Evolutionary conservation across 2,113 vertebrate species (phyloP).

Genomic region (Zootoca vivipara): DNA sequence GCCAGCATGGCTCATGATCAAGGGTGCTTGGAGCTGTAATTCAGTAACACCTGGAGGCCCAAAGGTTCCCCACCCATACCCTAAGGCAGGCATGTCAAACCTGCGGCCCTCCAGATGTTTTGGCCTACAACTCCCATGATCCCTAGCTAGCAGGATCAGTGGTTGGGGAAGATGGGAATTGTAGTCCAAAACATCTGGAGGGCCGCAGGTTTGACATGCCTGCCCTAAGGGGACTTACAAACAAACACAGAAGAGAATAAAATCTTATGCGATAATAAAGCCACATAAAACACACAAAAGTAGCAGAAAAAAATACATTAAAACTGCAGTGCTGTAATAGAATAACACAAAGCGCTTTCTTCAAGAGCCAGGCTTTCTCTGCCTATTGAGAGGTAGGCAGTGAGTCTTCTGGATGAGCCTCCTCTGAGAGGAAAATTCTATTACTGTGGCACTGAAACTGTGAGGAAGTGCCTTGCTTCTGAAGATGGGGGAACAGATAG

Average conservation of each 20-base stretch:
- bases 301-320: background rate
- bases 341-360: background rate
- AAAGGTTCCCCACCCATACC: no score
- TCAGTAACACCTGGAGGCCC: no score
- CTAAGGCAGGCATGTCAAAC: no score
- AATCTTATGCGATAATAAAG: background rate
- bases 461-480: background rate
- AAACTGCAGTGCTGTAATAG: background rate
- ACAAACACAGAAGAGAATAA: background rate
- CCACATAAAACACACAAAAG: background rate
- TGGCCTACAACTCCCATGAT: no score
- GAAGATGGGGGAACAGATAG: background rate
- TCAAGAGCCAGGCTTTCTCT: background rate
- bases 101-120: no score
- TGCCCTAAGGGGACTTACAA: background rate
- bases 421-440: background rate
- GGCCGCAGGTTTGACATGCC: no score
- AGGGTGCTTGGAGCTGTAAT: no score
- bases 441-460: no score
- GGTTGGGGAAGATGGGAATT: no score
- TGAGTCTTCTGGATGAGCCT: background rate
- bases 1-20: no score
- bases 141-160: no score
- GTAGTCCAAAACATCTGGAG: no score
- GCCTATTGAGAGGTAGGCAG: background rate